phyloP scores from a whole-genome alignment of 2,888 invertebrate genomes.

The Gandaritis pyraliata region DNA sequence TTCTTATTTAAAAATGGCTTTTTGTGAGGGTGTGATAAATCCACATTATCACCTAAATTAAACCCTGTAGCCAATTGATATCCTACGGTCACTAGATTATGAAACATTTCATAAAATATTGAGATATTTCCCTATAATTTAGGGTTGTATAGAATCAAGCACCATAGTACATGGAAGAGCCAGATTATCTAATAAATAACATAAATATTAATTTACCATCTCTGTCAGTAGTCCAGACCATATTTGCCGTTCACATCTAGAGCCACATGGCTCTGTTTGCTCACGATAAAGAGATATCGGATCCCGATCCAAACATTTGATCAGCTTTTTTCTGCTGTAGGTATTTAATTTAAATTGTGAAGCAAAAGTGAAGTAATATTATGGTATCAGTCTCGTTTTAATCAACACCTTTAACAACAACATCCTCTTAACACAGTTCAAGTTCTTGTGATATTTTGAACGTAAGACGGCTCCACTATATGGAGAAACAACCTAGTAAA shows the following conservation, averaged over 20 bases:
- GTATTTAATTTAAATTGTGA: neutral
- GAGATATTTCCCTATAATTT: too few species aligned
- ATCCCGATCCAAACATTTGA: constrained; percentile 7
- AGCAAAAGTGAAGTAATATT: neutral
- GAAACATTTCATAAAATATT: too few species aligned
- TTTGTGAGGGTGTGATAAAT: neutral
- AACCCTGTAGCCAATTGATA: too few species aligned
- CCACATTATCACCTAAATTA: neutral
- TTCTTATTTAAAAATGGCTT: neutral
- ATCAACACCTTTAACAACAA: too few species aligned
- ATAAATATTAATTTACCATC: neutral
- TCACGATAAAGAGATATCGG: constrained; percentile 13
- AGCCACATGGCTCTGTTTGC: constrained; percentile 17
- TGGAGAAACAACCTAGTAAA: too few species aligned
- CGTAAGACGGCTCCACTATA: too few species aligned
- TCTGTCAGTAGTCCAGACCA: neutral
- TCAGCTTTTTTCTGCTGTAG: constrained; percentile 1
- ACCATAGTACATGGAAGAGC: neutral
- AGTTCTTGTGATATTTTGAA: too few species aligned
- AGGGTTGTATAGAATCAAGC: neutral
- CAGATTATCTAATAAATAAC: neutral
- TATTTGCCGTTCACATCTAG: constrained; percentile 22
- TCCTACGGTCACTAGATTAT: too few species aligned
- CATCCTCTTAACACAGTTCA: too few species aligned
- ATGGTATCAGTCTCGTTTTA: too few species aligned